Conservation (phyloP, 2,113 vertebrate genomes). For the Stigmatopora nigra region DNA sequence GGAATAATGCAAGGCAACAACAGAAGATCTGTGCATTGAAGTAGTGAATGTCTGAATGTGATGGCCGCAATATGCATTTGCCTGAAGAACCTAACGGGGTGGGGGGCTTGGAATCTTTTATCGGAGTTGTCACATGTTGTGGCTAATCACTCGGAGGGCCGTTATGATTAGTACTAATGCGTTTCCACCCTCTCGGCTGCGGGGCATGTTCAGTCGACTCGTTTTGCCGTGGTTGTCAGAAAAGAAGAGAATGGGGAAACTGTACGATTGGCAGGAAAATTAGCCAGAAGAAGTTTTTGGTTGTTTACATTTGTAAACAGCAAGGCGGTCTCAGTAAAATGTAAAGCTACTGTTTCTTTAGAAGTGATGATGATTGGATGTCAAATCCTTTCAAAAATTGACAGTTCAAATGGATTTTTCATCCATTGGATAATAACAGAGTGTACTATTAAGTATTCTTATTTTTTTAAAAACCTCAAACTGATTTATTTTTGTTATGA, state of each 20-base stretch:
- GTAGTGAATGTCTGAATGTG: constrained; percentile 67
- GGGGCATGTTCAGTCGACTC: constrained; percentile 35
- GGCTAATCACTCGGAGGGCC: constrained; percentile 60
- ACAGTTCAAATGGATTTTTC: too few species aligned
- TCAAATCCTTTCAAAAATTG: too few species aligned
- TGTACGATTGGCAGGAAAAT: background rate
- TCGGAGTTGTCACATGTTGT: constrained; percentile 63
- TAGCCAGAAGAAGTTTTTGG: background rate
- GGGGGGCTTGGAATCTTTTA: constrained; percentile 54
- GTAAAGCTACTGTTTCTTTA: too few species aligned
- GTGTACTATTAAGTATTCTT: too few species aligned
- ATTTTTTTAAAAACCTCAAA: too few species aligned
- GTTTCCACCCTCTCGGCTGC: constrained; percentile 43
- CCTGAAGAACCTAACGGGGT: constrained; percentile 70
- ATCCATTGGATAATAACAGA: too few species aligned
- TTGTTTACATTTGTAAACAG: background rate
- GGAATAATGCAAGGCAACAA: constrained; percentile 73
- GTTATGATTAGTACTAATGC: constrained; percentile 54
- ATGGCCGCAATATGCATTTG: constrained; percentile 83
- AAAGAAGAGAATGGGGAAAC: background rate
- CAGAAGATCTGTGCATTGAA: constrained; percentile 76
- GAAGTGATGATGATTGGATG: too few species aligned
- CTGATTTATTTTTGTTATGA: too few species aligned
- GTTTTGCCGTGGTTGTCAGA: constrained; percentile 27
- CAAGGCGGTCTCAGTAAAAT: too few species aligned